Conservation (phyloP, 2,888 invertebrate species). For the Sialis lutaria region DNA sequence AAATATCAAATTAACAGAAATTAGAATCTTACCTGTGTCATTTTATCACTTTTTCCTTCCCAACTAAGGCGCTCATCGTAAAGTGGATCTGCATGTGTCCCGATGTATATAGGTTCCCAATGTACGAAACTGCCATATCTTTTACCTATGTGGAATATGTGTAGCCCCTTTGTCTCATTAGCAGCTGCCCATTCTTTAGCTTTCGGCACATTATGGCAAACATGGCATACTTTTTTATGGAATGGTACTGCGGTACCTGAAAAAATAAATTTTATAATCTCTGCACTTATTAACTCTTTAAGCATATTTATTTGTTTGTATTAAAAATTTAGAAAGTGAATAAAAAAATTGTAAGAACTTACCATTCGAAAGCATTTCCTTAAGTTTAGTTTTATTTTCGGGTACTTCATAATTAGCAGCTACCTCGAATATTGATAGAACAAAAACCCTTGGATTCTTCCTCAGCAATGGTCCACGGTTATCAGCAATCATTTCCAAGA, state of each 20-base stretch:
- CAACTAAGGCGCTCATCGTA: constrained; percentile 86
- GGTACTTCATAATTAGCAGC: constrained; percentile 49
- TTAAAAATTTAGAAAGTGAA: too few species aligned
- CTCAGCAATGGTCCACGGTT: constrained; percentile 45
- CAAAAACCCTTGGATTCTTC: constrained; percentile 57
- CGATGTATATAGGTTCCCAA: constrained; percentile 91
- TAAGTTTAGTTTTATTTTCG: constrained; percentile 48
- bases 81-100: constrained; percentile 71
- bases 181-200: constrained; percentile 70
- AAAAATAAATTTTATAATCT: constrained; percentile 18
- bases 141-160: constrained; percentile 73
- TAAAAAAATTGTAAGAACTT: too few species aligned
- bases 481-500: constrained; percentile 69
- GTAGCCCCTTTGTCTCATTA: constrained; percentile 49
- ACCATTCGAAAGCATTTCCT: constrained; percentile 23
- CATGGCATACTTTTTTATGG: constrained; percentile 48
- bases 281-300: too few species aligned
- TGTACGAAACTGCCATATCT: constrained; percentile 59
- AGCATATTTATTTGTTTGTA: too few species aligned
- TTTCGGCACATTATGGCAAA: constrained; percentile 61
- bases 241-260: constrained; percentile 66
- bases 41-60: constrained; percentile 91
- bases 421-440: constrained; percentile 79
- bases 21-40: constrained; percentile 64
- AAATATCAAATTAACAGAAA: neutral